These are phyloP conservation scores for Atta cephalotes DNA, from an alignment of 1,140 invertebrate genomes.

Conservation along the genomic window DNA sequence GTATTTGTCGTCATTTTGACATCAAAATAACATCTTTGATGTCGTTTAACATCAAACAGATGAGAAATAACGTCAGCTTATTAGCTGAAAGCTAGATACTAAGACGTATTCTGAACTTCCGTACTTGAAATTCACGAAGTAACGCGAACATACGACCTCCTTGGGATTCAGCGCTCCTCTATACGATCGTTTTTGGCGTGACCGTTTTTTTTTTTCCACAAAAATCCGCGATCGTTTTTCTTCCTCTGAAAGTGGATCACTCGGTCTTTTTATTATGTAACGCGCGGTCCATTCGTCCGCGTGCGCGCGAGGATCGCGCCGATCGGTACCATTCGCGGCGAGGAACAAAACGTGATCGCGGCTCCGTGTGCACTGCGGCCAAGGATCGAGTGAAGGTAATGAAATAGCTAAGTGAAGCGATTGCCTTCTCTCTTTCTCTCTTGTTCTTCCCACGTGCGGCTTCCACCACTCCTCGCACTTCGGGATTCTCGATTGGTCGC, in stretches of 20 bases:
- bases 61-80: no score
- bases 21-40: no score
- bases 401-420: conserved; percentile 76
- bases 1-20: no score
- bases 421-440: conserved; percentile 36
- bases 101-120: no score
- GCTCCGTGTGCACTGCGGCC: conserved; percentile 74
- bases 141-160: not conserved
- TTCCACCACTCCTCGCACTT: conserved; percentile 55
- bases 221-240: conserved; percentile 8
- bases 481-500: conserved; percentile 31
- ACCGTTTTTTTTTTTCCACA: not conserved
- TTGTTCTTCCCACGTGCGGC: conserved; percentile 51
- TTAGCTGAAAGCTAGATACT: no score
- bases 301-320: conserved; percentile 58
- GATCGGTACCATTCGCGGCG: conserved; percentile 24
- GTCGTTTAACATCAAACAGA: no score
- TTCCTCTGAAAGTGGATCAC: not conserved
- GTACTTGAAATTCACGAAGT: conserved; percentile 29
- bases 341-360: conserved; percentile 52
- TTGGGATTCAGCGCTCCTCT: not conserved
- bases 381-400: conserved; percentile 77
- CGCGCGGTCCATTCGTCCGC: conserved; percentile 34
- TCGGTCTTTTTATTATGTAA: conserved; percentile 23
- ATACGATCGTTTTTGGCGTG: not conserved